Percentiles rank a stretch among this genome's conserved stretches.
Conservation (phyloP, 2,797 vertebrate genomes). For the Sandelia bainsii region DNA sequence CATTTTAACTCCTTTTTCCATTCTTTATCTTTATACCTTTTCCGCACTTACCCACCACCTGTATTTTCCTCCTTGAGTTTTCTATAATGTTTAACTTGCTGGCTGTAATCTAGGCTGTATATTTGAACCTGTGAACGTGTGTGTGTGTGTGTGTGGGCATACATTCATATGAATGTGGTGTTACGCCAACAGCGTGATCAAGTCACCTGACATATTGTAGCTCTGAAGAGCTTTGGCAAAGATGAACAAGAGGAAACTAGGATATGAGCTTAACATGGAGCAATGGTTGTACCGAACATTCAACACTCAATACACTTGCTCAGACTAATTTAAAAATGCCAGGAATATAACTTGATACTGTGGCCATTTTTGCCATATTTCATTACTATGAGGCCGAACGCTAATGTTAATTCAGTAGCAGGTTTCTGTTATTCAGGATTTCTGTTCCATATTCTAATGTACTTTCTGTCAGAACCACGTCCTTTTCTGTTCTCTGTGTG, state of each 20-base stretch:
- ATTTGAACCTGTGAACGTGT: neutral
- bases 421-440: conserved; percentile 2
- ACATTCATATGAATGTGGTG: conserved; percentile 24
- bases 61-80: conserved; percentile 37
- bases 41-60: neutral
- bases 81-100: conserved; percentile 74
- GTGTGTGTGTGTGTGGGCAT: neutral
- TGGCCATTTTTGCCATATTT: neutral
- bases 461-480: conserved; percentile 9
- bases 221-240: conserved; percentile 7
- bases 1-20: neutral
- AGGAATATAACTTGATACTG: neutral
- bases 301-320: neutral
- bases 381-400: neutral
- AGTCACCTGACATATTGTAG: conserved; percentile 38
- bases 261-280: neutral
- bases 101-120: conserved; percentile 40
- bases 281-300: too few species aligned
- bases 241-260: conserved; percentile 15
- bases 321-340: neutral
- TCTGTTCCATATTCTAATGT: conserved; percentile 16
- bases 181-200: conserved; percentile 11
- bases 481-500: conserved; percentile 13
- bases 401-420: neutral
- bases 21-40: conserved; percentile 13